These are phyloP conservation scores for Palloptera scutellata DNA, from an alignment of 2,888 invertebrate genomes.

Conservation along the genomic window DNA sequence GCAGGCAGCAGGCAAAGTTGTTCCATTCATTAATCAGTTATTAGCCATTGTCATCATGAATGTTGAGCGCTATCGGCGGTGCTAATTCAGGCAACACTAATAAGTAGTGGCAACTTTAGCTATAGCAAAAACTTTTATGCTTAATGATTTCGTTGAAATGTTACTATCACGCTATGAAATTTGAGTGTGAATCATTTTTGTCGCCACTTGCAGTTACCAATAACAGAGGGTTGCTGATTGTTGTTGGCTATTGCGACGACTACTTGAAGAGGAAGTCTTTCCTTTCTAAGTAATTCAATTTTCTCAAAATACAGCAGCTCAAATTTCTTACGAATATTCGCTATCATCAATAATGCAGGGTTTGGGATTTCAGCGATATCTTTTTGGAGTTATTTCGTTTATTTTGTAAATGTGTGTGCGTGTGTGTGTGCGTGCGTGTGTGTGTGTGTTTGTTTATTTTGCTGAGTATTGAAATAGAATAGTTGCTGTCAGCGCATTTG, in stretches of 20 bases:
- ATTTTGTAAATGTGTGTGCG: neutral
- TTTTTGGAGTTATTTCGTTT: too few species aligned
- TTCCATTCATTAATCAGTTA: too few species aligned
- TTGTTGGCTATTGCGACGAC: too few species aligned
- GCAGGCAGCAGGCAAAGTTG: too few species aligned
- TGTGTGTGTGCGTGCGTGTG: neutral
- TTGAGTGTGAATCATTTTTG: neutral
- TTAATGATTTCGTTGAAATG: constrained; percentile 19
- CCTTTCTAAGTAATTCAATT: too few species aligned
- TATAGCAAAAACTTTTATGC: neutral
- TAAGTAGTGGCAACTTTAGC: neutral
- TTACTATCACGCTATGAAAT: constrained; percentile 8
- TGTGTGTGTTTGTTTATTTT: neutral
- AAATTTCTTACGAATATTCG: neutral
- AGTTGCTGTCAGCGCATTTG: constrained; percentile 25
- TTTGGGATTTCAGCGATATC: neutral
- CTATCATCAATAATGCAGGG: neutral
- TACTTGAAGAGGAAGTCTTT: neutral
- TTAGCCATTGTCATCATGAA: too few species aligned
- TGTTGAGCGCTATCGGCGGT: too few species aligned
- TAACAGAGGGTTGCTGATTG: too few species aligned
- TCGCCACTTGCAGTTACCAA: neutral
- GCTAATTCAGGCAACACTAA: neutral
- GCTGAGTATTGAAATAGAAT: neutral
- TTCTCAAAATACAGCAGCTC: too few species aligned